Conservation (phyloP, 2,888 invertebrate genomes). For the Macrosoma leucophasiata region DNA sequence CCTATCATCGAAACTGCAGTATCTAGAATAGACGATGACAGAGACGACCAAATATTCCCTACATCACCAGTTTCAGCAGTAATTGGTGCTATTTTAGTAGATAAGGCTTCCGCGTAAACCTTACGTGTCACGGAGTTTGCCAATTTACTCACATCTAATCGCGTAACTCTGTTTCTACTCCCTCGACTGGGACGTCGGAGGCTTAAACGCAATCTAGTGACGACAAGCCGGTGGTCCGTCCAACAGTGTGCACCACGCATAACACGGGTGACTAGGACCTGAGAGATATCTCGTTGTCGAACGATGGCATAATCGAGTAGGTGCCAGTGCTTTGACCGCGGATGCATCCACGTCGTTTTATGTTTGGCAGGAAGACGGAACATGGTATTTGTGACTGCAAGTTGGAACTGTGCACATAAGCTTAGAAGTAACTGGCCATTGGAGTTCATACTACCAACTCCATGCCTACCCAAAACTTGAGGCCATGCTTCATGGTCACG, state of each 20-base stretch:
- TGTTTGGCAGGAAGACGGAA: slow-evolving; percentile 25
- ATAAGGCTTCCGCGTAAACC: neutral
- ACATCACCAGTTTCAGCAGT: neutral
- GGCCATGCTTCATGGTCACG: neutral
- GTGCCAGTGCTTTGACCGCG: slow-evolving; percentile 26
- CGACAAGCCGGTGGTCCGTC: slow-evolving; percentile 1
- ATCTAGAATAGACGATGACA: neutral
- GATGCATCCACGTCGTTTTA: slow-evolving; percentile 29
- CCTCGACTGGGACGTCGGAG: neutral
- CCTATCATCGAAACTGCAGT: neutral
- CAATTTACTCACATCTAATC: neutral
- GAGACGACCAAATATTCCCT: neutral
- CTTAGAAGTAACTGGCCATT: slow-evolving; percentile 23
- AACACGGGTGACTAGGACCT: slow-evolving; percentile 1
- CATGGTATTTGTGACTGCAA: slow-evolving; percentile 23
- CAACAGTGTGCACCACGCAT: slow-evolving; percentile 1
- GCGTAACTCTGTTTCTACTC: neutral
- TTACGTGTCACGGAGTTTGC: neutral
- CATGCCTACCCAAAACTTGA: slow-evolving; percentile 24
- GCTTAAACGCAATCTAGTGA: neutral
- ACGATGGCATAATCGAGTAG: slow-evolving; percentile 18
- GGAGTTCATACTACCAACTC: slow-evolving; percentile 25
- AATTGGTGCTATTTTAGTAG: neutral
- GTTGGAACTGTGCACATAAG: slow-evolving; percentile 21
- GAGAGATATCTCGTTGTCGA: slow-evolving; percentile 1